Percentiles rank a stretch among this genome's conserved stretches.
phyloP scores from a whole-genome alignment of 1,140 invertebrate genomes.

The Halyomorpha halys region DNA sequence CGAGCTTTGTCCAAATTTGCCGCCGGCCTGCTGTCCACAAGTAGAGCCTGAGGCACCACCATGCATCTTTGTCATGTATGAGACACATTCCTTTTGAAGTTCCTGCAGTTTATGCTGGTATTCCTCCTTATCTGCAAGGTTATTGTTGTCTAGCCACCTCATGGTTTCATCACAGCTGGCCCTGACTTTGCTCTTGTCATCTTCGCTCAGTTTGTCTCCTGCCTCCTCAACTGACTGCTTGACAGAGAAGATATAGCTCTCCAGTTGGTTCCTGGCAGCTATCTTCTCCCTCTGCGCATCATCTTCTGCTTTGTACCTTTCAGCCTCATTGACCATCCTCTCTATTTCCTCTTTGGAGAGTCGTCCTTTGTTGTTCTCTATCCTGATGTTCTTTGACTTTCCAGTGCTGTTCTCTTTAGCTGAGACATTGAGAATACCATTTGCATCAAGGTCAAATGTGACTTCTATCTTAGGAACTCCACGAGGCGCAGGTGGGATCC shows the following conservation, averaged over 20 bases:
- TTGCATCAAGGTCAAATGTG: constrained; percentile 55
- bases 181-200: constrained; percentile 35
- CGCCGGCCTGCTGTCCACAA: constrained; percentile 2
- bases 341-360: constrained; percentile 86
- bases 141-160: constrained; percentile 46
- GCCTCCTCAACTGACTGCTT: constrained; percentile 43
- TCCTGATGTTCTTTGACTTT: constrained; percentile 47
- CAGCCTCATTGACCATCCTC: constrained; percentile 73
- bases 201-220: constrained; percentile 37
- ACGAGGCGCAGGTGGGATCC: constrained; percentile 71
- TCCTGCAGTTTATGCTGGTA: constrained; percentile 38
- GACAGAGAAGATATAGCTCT: constrained; percentile 58
- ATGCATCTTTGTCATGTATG: constrained; percentile 44
- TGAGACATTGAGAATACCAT: constrained; percentile 56
- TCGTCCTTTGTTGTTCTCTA: constrained; percentile 78
- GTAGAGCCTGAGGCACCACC: constrained; percentile 14
- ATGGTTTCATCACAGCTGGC: constrained; percentile 40
- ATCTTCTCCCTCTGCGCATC: constrained; percentile 42
- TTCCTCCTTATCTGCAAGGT: constrained; percentile 41
- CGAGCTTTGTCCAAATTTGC: background rate
- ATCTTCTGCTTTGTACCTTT: constrained; percentile 46
- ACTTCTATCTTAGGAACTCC: constrained; percentile 53
- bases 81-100: constrained; percentile 39
- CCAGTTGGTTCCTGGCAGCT: constrained; percentile 52
- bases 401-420: constrained; percentile 55